phyloP scores from a whole-genome alignment of 2,797 vertebrate genomes.

The Hippocampus kuda region DNA sequence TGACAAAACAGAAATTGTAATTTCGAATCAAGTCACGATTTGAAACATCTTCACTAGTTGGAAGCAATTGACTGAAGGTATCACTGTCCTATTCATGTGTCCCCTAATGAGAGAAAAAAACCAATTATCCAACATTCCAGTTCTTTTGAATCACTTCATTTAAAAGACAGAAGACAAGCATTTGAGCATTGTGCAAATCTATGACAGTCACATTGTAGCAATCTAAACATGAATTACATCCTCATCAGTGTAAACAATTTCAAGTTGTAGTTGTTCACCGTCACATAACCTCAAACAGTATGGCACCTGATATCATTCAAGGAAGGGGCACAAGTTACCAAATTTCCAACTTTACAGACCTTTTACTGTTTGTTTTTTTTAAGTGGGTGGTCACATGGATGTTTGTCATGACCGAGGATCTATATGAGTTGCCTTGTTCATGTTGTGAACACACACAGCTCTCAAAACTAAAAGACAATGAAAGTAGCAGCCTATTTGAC shows the following conservation, averaged over 20 bases:
- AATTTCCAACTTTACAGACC: not conserved
- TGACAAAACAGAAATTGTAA: conserved; percentile 30
- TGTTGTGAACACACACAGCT: not conserved
- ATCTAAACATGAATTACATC: conserved; percentile 19
- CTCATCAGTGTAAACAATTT: conserved; percentile 42
- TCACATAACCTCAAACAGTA: conserved; percentile 1
- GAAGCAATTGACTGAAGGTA: conserved; percentile 1
- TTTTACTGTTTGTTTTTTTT: not conserved
- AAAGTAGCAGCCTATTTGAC: conserved; percentile 7
- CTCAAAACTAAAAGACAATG: not conserved
- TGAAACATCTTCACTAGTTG: conserved; percentile 1
- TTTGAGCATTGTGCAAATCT: conserved; percentile 50
- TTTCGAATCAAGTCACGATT: conserved; percentile 30
- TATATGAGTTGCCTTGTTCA: not conserved
- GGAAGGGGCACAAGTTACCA: not conserved
- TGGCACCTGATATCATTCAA: conserved; percentile 35
- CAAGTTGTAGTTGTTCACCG: conserved; percentile 11
- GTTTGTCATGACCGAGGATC: conserved; percentile 5
- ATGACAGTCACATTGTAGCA: conserved; percentile 18
- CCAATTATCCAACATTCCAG: conserved; percentile 38
- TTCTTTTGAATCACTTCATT: conserved; percentile 31
- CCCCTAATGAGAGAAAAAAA: conserved; percentile 12
- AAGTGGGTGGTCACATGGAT: conserved; percentile 9
- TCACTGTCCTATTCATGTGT: not conserved
- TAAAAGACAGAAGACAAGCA: conserved; percentile 23